Evolutionary conservation across 2,113 vertebrate species (phyloP), one percentile per base, ranked within the genome.

Genomic region (Xiphorhynchus elegans): DNA sequence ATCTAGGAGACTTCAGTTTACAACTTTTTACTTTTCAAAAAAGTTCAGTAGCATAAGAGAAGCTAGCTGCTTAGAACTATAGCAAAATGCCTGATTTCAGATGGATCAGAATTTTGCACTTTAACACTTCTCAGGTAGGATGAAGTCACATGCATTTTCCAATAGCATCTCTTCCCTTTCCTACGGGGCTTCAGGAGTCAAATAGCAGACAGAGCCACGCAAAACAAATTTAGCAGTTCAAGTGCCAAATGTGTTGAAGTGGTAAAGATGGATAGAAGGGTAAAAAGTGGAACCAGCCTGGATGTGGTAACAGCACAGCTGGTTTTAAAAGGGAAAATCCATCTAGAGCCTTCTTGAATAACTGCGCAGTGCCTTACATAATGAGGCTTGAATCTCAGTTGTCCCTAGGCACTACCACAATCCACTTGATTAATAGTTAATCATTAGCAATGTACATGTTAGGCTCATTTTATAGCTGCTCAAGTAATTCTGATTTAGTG

Each of bases 361-460:
- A 59, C 62, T 63, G 42, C 29, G 67, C 29, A 47, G 28, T 88
- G 63, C 40, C 68, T 93, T 92, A 76, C 33, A 52, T 50, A 88
- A 93, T 17, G 39, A 62, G 33, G 55, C 47, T 84, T 68, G 39
- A 82, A 83, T 94, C 35, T 80, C 39, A 46, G 49, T 19, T 62
- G 49, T 89, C 78, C 44, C 69, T 13, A 69, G 33, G 70, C 7
- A 9, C 58, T 66, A 91, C 49, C 67, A 84, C 59, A 87, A 94
- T 66, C 67, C 70, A 58, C 73, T 81, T 84, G 44, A 91, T 95
- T 94, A 96, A 91, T 73, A 87, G 73, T 89, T 91, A 68, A 87
- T 82, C 37, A 73, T 85, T 95, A 95, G 35, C 66, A 87, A 37
- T 50, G 58, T 64, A 89, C 77, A 74, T 2, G 10, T 74, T 86